phyloP scores from a whole-genome alignment of 1,140 invertebrate species.

The Sminthurides bifidus region DNA sequence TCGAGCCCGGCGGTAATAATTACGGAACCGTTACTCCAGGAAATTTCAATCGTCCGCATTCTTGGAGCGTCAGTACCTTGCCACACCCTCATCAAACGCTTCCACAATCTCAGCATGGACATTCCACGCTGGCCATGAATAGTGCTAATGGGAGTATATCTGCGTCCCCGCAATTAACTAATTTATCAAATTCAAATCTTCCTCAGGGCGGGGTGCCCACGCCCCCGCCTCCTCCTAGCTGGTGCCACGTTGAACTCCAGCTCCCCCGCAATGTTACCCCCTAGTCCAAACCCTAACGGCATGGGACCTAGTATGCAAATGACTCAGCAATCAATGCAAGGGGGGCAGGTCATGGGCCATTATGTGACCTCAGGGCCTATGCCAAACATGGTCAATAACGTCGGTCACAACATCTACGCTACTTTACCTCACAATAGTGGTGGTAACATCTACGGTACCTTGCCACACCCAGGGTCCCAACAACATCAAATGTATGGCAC shows the following conservation, averaged over 20 bases:
- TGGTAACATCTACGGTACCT: not conserved
- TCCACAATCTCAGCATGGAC: not conserved
- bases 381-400: no score
- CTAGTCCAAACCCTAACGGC: no score
- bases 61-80: conserved; percentile 26
- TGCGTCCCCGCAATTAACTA: no score
- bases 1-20: conserved; percentile 28
- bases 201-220: no score
- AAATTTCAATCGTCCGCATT: conserved; percentile 29
- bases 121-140: not conserved
- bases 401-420: conserved; percentile 16
- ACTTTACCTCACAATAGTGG: conserved; percentile 9
- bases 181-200: no score
- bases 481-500: conserved; percentile 1
- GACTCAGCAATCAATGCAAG: no score
- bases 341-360: no score
- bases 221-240: not conserved
- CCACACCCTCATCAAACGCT: conserved; percentile 14
- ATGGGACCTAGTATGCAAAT: no score
- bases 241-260: not conserved
- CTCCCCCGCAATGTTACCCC: not conserved
- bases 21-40: conserved; percentile 1
- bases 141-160: not conserved
- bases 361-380: no score
- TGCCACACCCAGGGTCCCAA: not conserved